phyloP scores from a whole-genome alignment of 2,113 vertebrate species.

The Tylochromis polylepis region DNA sequence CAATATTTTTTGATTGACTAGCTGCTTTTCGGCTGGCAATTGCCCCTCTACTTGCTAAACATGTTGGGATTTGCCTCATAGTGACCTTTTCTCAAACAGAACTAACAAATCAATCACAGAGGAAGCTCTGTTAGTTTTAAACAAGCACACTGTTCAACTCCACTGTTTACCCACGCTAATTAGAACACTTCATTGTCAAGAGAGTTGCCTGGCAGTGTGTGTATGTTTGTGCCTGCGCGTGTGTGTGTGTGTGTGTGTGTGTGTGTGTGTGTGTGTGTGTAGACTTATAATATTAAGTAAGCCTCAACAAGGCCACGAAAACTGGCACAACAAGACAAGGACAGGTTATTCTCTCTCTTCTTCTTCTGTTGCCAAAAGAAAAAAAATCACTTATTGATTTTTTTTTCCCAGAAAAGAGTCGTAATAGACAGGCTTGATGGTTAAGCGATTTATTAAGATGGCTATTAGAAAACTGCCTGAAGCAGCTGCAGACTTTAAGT shows the following conservation, averaged over 20 bases:
- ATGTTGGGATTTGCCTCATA: background rate
- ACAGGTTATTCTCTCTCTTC: background rate
- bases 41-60: background rate
- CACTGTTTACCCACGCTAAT: constrained; percentile 57
- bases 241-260: background rate
- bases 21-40: background rate
- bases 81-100: constrained; percentile 21
- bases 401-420: background rate
- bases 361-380: background rate
- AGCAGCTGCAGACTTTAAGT: background rate
- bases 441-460: background rate
- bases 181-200: constrained; percentile 59
- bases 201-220: constrained; percentile 30
- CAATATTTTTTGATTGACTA: background rate
- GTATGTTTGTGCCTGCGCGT: background rate
- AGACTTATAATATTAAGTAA: background rate
- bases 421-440: background rate
- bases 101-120: constrained; percentile 38
- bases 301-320: constrained; percentile 10
- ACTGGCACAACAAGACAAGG: constrained; percentile 1
- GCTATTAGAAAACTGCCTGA: background rate
- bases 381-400: background rate
- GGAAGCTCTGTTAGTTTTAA: constrained; percentile 38
- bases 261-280: background rate
- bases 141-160: constrained; percentile 33